Evolutionary conservation across 2,888 invertebrate genomes (phyloP), one percentile per base, ranked within the genome.

Genomic region (Tinea pellionella): DNA sequence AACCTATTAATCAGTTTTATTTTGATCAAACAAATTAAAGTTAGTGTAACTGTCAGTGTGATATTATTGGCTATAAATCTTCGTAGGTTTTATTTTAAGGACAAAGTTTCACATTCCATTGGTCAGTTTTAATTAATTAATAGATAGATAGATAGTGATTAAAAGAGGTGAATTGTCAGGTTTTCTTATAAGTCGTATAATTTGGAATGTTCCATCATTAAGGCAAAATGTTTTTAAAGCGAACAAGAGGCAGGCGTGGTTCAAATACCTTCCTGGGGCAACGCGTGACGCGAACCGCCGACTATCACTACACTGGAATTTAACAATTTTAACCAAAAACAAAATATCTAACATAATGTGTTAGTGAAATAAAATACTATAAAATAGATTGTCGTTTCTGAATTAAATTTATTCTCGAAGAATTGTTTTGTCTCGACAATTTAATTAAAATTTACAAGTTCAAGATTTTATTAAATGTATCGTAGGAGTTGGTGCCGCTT

Each of bases 271-370:
- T 32, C 57, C 55, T 12, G 24, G 2, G 55, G 55, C 55, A 18
- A 55, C 3, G 29, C 57, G 57, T 32, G 57, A 57, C 57, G 57
- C 13, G 57, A 13, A 57, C 30, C 29, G 57, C 18, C 53, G 24
- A 57, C 57, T 57, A 57, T 57, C 32, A 55, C 24, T 19, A 19
- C 18, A 55, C 1, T 53, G 57, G 57, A 57, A 57, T 57, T 57
- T n/a, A 13, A 57, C 16, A 57, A 57, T 32, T 57, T 57, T 15
- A 57, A 57, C 57, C 57, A 13, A 32, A 57, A 32, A 57, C 32
- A 16, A 32, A 57, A 53, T 53, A 19, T 24, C 53, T 24, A 37
- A 2, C 37, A 37, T 9, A 37, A 37, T n/a, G 37, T 37, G 37
- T 37, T 37, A 12, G 4, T 2, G 9, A 37, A 37, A n/a, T 37